Evolutionary conservation across 2,888 invertebrate genomes (phyloP).

Genomic region (Timandra comae): DNA sequence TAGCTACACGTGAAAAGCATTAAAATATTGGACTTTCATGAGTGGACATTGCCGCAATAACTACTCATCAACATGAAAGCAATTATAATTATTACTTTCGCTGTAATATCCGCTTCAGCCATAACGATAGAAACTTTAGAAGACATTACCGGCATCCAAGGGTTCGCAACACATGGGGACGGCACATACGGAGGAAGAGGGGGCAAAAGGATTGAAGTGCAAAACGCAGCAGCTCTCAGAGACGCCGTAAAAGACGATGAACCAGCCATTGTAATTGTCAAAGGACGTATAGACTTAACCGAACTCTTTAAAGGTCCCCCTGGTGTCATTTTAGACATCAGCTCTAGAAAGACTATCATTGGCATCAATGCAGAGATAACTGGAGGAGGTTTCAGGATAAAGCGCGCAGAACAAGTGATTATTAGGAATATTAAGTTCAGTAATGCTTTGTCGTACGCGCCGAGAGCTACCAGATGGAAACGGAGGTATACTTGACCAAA

Average conservation of each 20-base stretch:
- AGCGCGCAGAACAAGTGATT: slow-evolving; percentile 10
- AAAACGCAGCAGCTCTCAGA: slow-evolving; percentile 12
- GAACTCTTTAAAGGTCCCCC: slow-evolving; percentile 12
- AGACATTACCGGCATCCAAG: neutral
- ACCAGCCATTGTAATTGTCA: slow-evolving; percentile 7
- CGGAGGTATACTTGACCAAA: slow-evolving; percentile 7
- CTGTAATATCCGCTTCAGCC: too few species aligned
- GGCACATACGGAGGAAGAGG: slow-evolving; percentile 10
- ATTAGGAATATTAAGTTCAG: slow-evolving; percentile 14
- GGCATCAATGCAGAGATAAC: slow-evolving; percentile 12
- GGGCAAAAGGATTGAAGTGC: slow-evolving; percentile 15
- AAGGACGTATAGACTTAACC: slow-evolving; percentile 14
- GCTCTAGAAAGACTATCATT: slow-evolving; percentile 13
- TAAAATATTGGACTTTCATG: too few species aligned
- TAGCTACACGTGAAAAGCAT: too few species aligned
- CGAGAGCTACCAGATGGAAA: slow-evolving; percentile 12
- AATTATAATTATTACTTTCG: too few species aligned
- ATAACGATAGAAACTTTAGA: too few species aligned
- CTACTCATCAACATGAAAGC: too few species aligned
- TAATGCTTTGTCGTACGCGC: slow-evolving; percentile 16
- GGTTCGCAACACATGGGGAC: slow-evolving; percentile 4
- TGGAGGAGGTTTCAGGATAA: slow-evolving; percentile 15
- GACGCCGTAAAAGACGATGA: slow-evolving; percentile 6
- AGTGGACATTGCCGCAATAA: too few species aligned
- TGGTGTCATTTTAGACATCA: slow-evolving; percentile 11